These are phyloP conservation scores for Carcinoscorpius rotundicauda DNA, from an alignment of 1,140 invertebrate species.

Conservation along the genomic window DNA sequence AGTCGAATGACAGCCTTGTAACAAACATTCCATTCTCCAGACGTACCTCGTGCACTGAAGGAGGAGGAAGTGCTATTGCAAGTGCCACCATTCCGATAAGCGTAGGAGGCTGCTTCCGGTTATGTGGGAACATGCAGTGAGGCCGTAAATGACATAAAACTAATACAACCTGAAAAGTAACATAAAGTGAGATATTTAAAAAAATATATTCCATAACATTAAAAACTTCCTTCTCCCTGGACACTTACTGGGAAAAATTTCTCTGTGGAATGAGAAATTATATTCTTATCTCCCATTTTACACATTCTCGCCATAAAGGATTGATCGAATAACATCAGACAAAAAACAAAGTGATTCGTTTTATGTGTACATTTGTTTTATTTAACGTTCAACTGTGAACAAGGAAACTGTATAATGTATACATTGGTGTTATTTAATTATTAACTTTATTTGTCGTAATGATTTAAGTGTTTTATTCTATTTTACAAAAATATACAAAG, in stretches of 20 bases:
- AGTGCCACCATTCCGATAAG: constrained; percentile 77
- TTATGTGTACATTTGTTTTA: no score
- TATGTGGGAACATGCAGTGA: constrained; percentile 81
- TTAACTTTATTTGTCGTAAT: no score
- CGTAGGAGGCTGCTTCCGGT: constrained; percentile 46
- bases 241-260: background rate
- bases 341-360: no score
- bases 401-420: no score
- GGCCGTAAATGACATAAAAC: constrained; percentile 77
- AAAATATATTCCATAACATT: background rate
- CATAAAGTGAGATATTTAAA: background rate
- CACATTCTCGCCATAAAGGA: no score
- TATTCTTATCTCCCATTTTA: no score
- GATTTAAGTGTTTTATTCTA: no score
- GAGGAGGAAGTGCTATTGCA: constrained; percentile 88
- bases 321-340: no score
- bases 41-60: constrained; percentile 90
- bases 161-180: constrained; percentile 62
- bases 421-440: no score
- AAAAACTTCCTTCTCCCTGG: background rate
- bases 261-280: no score
- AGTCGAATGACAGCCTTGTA: constrained; percentile 87
- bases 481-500: no score
- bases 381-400: no score
- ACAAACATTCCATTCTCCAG: constrained; percentile 96